Percentiles rank a stretch among this genome's conserved stretches.
Conservation (phyloP, 2,888 invertebrate species). For the Spodoptera picta region DNA sequence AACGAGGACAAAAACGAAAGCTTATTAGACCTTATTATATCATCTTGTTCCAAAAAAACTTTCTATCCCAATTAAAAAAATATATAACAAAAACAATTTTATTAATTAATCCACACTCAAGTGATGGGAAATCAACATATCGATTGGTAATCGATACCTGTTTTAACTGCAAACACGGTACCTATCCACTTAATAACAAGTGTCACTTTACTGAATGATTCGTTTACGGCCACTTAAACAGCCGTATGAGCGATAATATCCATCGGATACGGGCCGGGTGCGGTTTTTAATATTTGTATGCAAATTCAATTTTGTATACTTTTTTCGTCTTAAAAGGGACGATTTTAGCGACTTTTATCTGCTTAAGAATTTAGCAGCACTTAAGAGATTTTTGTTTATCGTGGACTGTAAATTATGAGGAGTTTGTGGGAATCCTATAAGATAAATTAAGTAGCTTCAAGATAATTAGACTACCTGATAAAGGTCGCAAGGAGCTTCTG, state of each 20-base stretch:
- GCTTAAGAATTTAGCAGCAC: conserved; percentile 2
- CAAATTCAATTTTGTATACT: conserved; percentile 22
- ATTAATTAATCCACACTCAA: too few relatives aligned
- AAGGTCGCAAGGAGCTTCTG: too few relatives aligned
- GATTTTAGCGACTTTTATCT: conserved; percentile 12
- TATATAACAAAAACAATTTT: too few relatives aligned
- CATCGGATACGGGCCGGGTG: conserved; percentile 20
- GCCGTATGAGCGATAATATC: conserved; percentile 16
- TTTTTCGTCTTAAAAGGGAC: conserved; percentile 10
- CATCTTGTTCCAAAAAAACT: too few relatives aligned
- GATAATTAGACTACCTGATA: too few relatives aligned
- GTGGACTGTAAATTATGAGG: background rate
- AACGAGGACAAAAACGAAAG: too few relatives aligned
- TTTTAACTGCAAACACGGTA: conserved; percentile 14
- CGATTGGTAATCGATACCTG: conserved; percentile 17
- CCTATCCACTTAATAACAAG: conserved; percentile 25
- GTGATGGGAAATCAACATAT: conserved; percentile 3
- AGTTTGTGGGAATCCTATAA: too few relatives aligned
- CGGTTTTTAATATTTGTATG: conserved; percentile 26
- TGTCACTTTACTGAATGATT: conserved; percentile 5
- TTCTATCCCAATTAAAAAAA: too few relatives aligned
- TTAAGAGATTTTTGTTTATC: conserved; percentile 2
- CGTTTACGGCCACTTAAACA: conserved; percentile 13
- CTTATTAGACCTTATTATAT: too few relatives aligned
- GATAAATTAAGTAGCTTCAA: background rate